Conservation (phyloP, 2,888 invertebrate genomes). For the Stegana nigrithorax region DNA sequence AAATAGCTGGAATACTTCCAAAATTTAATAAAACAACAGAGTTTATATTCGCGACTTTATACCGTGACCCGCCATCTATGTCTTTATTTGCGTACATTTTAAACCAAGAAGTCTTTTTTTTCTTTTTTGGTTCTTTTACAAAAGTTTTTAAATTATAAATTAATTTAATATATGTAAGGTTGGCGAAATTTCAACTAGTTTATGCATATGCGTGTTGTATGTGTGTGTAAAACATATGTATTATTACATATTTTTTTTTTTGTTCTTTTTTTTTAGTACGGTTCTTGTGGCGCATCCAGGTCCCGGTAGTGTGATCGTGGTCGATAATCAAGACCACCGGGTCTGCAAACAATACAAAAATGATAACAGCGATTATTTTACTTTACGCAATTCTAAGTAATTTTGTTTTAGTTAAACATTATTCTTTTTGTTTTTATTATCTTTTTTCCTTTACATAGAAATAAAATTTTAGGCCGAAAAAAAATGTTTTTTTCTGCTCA, state of each 20-base stretch:
- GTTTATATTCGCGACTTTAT: too few relatives aligned
- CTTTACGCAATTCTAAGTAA: constrained; percentile 1
- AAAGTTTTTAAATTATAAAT: not conserved
- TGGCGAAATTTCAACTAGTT: not conserved
- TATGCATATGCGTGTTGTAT: constrained; percentile 19
- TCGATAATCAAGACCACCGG: constrained; percentile 82
- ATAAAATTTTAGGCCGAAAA: not conserved
- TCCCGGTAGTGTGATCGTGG: constrained; percentile 92
- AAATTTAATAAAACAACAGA: too few relatives aligned
- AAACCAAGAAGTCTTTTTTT: not conserved
- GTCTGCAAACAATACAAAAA: constrained; percentile 74
- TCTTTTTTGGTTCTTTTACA: too few relatives aligned
- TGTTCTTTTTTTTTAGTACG: constrained; percentile 63
- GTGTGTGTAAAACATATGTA: constrained; percentile 5
- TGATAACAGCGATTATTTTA: constrained; percentile 24
- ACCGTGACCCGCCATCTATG: not conserved
- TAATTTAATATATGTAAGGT: not conserved
- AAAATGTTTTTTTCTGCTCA: too few relatives aligned
- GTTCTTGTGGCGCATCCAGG: constrained; percentile 92
- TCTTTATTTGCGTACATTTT: constrained; percentile 2
- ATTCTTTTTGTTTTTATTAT: constrained; percentile 2
- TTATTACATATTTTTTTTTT: not conserved
- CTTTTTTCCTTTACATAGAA: constrained; percentile 13
- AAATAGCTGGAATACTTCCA: too few relatives aligned
- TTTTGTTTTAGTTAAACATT: constrained; percentile 39